These are phyloP conservation scores for Drosophila mimetica DNA, from an alignment of 2,888 invertebrate species.

Conservation along the genomic window DNA sequence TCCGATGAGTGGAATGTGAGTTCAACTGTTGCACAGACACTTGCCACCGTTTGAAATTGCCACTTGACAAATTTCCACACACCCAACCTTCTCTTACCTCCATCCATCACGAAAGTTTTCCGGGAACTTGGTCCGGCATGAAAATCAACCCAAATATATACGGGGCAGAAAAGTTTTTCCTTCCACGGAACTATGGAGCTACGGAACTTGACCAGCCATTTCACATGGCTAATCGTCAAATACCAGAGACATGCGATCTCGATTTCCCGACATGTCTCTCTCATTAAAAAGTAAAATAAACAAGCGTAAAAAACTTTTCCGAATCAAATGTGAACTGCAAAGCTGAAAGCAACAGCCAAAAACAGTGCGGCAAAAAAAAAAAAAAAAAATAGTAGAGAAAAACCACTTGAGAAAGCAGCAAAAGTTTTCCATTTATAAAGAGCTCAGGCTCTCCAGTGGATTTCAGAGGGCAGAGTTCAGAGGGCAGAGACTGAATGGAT, in stretches of 20 bases:
- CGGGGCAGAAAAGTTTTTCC: conserved; percentile 48
- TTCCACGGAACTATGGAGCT: conserved; percentile 51
- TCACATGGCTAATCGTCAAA: conserved; percentile 74
- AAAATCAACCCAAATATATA: conserved; percentile 20
- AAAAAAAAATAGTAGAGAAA: conserved; percentile 50
- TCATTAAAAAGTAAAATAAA: conserved; percentile 79
- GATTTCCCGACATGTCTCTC: conserved; percentile 61
- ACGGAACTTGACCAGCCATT: conserved; percentile 61
- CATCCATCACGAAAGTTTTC: conserved; percentile 18
- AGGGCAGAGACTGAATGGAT: conserved; percentile 34
- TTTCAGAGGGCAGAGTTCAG: conserved; percentile 14
- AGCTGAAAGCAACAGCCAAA: conserved; percentile 38
- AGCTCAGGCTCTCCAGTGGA: conserved; percentile 58
- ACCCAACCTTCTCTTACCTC: not conserved
- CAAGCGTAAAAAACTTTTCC: conserved; percentile 49
- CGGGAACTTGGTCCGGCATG: conserved; percentile 20
- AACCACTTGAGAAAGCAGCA: conserved; percentile 78
- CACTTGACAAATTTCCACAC: conserved; percentile 62
- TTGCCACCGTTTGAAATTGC: conserved; percentile 46
- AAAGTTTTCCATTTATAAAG: conserved; percentile 80
- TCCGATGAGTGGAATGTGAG: conserved; percentile 36
- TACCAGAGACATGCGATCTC: conserved; percentile 46
- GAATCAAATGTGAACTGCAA: conserved; percentile 42
- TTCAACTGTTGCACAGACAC: conserved; percentile 46
- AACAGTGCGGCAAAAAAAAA: conserved; percentile 25